Evolutionary conservation across 2,797 vertebrate species (phyloP).

Genomic region (Ambastaia sidthimunki): DNA sequence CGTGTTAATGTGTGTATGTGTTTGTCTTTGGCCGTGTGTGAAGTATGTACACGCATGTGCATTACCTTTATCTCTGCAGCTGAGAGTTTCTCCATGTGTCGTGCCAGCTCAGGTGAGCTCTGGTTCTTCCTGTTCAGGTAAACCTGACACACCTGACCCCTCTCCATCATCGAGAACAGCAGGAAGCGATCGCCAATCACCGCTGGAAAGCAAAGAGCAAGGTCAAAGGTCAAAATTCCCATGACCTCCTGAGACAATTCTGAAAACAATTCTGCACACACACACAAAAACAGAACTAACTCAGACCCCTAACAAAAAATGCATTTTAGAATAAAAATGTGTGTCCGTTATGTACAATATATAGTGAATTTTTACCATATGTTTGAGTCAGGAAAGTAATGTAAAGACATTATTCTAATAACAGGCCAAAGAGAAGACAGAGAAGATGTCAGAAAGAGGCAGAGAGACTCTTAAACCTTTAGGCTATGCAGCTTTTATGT

Average conservation of each 20-base stretch:
- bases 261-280: not conserved
- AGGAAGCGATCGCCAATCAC: conserved; percentile 88
- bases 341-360: not conserved
- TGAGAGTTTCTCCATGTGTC: conserved; percentile 88
- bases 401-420: not conserved
- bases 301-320: no score
- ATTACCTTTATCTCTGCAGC: conserved; percentile 89
- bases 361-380: not conserved
- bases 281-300: no score
- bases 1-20: conserved; percentile 31
- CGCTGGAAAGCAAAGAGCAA: conserved; percentile 75
- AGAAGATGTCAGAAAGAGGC: not conserved
- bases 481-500: conserved; percentile 70
- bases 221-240: conserved; percentile 28
- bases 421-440: not conserved
- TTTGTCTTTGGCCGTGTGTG: conserved; percentile 26
- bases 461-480: conserved; percentile 49
- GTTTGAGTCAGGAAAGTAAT: not conserved
- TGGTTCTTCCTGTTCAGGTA: conserved; percentile 85
- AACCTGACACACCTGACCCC: conserved; percentile 88
- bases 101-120: conserved; percentile 79
- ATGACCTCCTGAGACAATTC: not conserved
- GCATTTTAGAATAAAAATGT: no score
- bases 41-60: not conserved
- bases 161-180: conserved; percentile 90